Conservation (phyloP, 1,140 invertebrate species). For the Eriocheir sinensis region DNA sequence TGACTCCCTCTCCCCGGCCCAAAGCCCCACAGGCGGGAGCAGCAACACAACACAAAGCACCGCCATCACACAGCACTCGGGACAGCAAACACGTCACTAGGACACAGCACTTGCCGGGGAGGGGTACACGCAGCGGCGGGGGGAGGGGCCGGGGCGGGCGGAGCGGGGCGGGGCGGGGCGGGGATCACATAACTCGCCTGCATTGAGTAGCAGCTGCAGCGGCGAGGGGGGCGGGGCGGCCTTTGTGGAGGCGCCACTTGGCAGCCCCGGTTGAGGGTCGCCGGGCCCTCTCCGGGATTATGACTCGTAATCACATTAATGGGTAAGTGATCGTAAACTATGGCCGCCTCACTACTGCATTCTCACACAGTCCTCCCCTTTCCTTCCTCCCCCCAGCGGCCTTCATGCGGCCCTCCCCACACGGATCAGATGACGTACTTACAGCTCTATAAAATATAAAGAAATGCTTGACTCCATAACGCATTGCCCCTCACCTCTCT, state of each 20-base stretch:
- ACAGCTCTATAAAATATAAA: too few relatives aligned
- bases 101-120: not conserved
- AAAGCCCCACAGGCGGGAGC: not conserved
- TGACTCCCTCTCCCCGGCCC: not conserved
- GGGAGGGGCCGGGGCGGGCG: not conserved
- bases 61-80: not conserved
- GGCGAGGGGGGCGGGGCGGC: not conserved
- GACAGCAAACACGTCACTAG: not conserved
- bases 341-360: not conserved
- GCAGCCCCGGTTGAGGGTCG: constrained; percentile 27
- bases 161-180: not conserved
- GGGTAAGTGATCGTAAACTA: constrained; percentile 61
- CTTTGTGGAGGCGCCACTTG: constrained; percentile 48
- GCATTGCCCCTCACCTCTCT: too few relatives aligned
- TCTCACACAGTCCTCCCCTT: not conserved
- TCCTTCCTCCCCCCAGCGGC: not conserved
- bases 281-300: constrained; percentile 35
- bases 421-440: too few relatives aligned
- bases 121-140: not conserved
- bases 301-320: constrained; percentile 56
- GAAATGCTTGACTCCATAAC: too few relatives aligned
- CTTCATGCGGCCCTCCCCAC: too few relatives aligned
- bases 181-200: constrained; percentile 53
- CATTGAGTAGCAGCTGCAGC: constrained; percentile 46
- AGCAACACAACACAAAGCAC: not conserved